phyloP scores from a whole-genome alignment of 1,140 invertebrate species.

The Drosophila serrata region DNA sequence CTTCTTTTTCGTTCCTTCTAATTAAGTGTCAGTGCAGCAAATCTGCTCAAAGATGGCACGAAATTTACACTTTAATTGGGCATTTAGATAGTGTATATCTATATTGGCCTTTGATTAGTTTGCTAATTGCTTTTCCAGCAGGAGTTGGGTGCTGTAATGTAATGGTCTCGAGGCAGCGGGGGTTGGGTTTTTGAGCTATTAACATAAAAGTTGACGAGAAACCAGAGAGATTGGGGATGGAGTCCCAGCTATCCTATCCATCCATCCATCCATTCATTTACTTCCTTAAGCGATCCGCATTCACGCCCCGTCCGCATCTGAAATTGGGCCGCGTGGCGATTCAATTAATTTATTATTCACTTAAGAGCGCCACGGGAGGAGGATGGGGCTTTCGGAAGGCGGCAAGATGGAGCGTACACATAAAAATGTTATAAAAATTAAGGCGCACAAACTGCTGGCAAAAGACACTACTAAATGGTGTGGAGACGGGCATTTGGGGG shows the following conservation, averaged over 20 bases:
- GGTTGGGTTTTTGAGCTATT: slow-evolving; percentile 36
- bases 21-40: slow-evolving; percentile 77
- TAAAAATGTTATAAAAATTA: slow-evolving; percentile 83
- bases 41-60: slow-evolving; percentile 45
- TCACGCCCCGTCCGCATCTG: slow-evolving; percentile 22
- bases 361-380: slow-evolving; percentile 61
- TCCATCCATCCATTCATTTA: background rate
- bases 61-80: slow-evolving; percentile 78
- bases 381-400: background rate
- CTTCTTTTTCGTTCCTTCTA: slow-evolving; percentile 46
- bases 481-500: too few relatives aligned
- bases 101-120: slow-evolving; percentile 68
- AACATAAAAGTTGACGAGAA: slow-evolving; percentile 67
- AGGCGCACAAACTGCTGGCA: slow-evolving; percentile 58
- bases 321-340: slow-evolving; percentile 75
- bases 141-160: background rate
- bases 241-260: background rate
- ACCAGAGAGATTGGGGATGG: slow-evolving; percentile 5
- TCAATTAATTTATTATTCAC: slow-evolving; percentile 84
- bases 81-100: slow-evolving; percentile 66
- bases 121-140: slow-evolving; percentile 38
- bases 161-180: background rate
- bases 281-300: slow-evolving; percentile 21
- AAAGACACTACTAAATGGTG: slow-evolving; percentile 14
- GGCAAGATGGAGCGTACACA: slow-evolving; percentile 37